Evolutionary conservation across 2,888 invertebrate species (phyloP), one percentile per base, ranked within the genome.

Genomic region (Corythucha ciliata): DNA sequence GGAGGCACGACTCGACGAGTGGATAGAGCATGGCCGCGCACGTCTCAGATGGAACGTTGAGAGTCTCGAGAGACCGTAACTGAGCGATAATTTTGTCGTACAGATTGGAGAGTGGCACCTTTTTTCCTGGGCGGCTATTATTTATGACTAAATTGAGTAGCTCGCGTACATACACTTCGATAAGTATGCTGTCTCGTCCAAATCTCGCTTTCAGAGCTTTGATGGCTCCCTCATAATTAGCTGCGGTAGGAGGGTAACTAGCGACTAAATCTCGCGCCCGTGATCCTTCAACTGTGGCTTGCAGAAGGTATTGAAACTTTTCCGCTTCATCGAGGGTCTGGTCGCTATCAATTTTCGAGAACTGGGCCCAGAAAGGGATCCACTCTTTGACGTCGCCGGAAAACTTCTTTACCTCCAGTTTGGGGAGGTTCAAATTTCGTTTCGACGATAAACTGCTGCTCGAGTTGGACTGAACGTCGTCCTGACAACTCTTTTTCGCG

Each of bases 21-120:
- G n/a, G n/a, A n/a, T n/a, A n/a, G n/a, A n/a, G n/a, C n/a, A n/a
- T n/a, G n/a, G n/a, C n/a, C 8, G 45, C 45, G 22, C 22, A 45
- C 29, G 32, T 45, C 5, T 45, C 45, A 21, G 33, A 18, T 2
- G 45, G 32, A 5, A 45, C 32, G n/a, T 34, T 34, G 3, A 45
- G 16, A 8, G 33, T 14, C 26, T 45, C 45, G 14, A 45, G 29
- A 8, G 63, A 59, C 21, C 62, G 44, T 18, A 65, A 47, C 27
- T 64, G 62, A 8, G 62, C 57, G 27, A 63, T 62, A 8, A 66
- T 37, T 45, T 59, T 57, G 52, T 64, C 64, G 48, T 61, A 62
- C 2, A 63, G 21, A 8, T 16, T 27, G 14, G 25, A 27, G 16
- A 55, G 32, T 2, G 27, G 22, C 18, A 39, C 20, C 10, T 21